Conservation (phyloP, 2,797 vertebrate species). For the Lepilemur ruficaudatus region DNA sequence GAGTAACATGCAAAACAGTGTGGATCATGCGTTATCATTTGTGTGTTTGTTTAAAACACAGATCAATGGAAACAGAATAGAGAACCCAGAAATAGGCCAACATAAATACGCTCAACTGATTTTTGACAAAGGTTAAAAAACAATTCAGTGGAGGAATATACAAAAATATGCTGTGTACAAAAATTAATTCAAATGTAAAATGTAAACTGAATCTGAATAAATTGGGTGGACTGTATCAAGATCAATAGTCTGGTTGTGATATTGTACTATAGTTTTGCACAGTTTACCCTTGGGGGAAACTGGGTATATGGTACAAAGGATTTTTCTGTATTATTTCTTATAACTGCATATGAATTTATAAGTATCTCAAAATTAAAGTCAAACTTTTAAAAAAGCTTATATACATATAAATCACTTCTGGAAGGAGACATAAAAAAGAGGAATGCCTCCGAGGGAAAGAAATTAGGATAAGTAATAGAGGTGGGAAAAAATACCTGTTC, state of each 20-base stretch:
- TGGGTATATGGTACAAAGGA: neutral
- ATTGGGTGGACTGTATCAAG: neutral
- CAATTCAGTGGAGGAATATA: neutral
- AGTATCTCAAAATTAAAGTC: neutral
- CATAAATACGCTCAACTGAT: neutral
- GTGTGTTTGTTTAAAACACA: neutral
- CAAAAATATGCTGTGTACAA: neutral
- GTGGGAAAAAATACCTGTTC: neutral
- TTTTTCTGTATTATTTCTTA: slow-evolving; percentile 2
- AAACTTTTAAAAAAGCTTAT: neutral
- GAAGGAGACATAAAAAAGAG: neutral
- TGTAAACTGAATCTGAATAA: neutral
- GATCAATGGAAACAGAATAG: neutral
- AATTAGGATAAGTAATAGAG: neutral
- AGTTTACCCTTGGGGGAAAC: neutral
- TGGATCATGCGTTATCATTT: neutral
- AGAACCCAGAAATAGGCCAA: neutral
- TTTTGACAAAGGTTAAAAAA: neutral
- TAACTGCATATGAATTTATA: neutral
- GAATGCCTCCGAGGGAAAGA: neutral
- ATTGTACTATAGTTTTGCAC: neutral
- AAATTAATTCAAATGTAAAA: neutral
- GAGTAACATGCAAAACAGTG: neutral
- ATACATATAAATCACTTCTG: neutral
- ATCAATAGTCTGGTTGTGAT: neutral